phyloP scores from a whole-genome alignment of 2,888 invertebrate genomes.

The Drosophila gaucha region DNA sequence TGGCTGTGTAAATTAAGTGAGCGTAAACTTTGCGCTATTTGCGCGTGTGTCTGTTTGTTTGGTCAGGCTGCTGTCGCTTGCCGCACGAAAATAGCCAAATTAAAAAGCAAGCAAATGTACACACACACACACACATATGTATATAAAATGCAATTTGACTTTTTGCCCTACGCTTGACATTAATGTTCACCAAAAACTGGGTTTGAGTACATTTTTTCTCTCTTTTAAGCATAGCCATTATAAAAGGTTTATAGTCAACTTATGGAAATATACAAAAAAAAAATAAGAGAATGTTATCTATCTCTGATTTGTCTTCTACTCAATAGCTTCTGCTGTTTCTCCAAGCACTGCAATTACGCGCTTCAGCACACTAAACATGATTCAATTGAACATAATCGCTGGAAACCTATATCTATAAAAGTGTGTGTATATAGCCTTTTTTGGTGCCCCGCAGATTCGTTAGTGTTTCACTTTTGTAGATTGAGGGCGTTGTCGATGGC shows the following conservation, averaged over 20 bases:
- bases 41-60: conserved; percentile 14
- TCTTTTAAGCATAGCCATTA: conserved; percentile 23
- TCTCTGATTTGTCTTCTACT: no score
- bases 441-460: no score
- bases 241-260: conserved; percentile 12
- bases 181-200: conserved; percentile 43
- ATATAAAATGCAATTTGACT: conserved; percentile 41
- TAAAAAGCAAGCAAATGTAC: conserved; percentile 52
- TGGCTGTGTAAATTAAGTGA: conserved; percentile 47
- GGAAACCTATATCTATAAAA: no score
- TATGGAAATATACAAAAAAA: not conserved
- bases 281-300: no score
- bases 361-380: not conserved
- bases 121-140: not conserved
- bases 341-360: not conserved
- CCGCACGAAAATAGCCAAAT: conserved; percentile 62
- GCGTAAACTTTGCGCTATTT: conserved; percentile 34
- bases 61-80: conserved; percentile 5
- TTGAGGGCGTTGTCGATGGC: no score
- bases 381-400: conserved; percentile 2
- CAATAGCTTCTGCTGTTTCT: not conserved
- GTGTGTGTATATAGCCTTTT: no score
- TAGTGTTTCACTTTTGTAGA: conserved; percentile 28
- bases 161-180: conserved; percentile 43
- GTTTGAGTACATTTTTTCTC: conserved; percentile 1